Conservation (phyloP, 2,113 vertebrate genomes). For the Anolis sagrei region DNA sequence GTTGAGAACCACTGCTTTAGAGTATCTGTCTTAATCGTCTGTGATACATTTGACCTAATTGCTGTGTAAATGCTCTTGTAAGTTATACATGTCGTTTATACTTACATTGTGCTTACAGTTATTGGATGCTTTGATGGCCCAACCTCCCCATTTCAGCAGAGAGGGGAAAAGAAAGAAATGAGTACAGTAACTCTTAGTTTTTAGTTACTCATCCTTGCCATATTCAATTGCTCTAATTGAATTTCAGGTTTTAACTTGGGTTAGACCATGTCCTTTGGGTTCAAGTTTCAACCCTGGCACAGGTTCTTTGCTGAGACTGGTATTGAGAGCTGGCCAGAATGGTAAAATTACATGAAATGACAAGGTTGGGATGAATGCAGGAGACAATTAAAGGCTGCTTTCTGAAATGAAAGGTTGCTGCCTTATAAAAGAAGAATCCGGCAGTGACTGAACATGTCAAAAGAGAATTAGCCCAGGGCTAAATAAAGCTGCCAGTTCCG, state of each 20-base stretch:
- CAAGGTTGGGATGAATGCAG: neutral
- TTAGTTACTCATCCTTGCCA: neutral
- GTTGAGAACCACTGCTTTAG: too few species aligned
- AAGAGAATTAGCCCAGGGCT: neutral
- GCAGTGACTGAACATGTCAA: neutral
- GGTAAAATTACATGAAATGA: constrained; percentile 6
- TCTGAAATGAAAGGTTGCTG: constrained; percentile 21
- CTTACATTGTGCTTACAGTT: neutral
- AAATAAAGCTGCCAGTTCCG: neutral
- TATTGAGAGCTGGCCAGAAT: neutral
- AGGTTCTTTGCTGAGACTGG: constrained; percentile 1
- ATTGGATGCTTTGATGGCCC: neutral
- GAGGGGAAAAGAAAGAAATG: neutral
- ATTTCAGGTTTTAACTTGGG: neutral
- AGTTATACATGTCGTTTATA: neutral
- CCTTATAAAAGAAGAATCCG: neutral
- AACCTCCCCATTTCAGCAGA: neutral
- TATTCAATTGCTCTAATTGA: neutral
- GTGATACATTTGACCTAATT: neutral
- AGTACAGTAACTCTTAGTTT: neutral
- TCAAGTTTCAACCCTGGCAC: constrained; percentile 10
- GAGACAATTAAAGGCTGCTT: neutral
- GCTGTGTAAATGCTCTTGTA: neutral
- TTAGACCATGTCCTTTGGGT: neutral
- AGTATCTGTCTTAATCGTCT: neutral